Evolutionary conservation across 2,797 vertebrate genomes (phyloP).

Genomic region (Anableps anableps): DNA sequence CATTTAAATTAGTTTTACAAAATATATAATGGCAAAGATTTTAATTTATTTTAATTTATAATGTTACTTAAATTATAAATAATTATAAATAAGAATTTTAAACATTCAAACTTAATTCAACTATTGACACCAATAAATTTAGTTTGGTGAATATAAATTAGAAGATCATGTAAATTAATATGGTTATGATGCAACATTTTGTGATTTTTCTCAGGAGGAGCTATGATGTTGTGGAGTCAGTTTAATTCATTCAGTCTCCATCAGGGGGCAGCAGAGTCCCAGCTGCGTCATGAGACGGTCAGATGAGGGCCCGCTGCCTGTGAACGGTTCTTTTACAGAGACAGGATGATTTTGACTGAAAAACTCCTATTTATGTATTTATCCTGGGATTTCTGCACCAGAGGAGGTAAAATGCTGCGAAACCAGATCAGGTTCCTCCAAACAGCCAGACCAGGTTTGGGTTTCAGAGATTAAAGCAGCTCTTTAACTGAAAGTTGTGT

Average conservation of each 20-base stretch:
- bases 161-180: background rate
- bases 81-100: too few species aligned
- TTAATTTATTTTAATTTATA: too few species aligned
- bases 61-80: too few species aligned
- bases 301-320: background rate
- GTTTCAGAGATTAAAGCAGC: background rate
- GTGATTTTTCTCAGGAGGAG: too few species aligned
- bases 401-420: background rate
- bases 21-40: too few species aligned
- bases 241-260: constrained; percentile 28
- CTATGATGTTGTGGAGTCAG: background rate
- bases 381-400: background rate
- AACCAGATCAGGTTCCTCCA: background rate
- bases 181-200: too few species aligned
- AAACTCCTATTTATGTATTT: background rate
- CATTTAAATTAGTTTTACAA: background rate
- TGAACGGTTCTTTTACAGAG: background rate
- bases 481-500: background rate
- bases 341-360: background rate
- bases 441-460: background rate
- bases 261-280: constrained; percentile 63
- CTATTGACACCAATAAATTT: background rate
- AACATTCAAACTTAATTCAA: background rate
- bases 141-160: background rate
- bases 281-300: constrained; percentile 1